Evolutionary conservation across 1,140 invertebrate species (phyloP), one percentile per base, ranked within the genome.

Genomic region (Yoshiicerus persimilis): DNA sequence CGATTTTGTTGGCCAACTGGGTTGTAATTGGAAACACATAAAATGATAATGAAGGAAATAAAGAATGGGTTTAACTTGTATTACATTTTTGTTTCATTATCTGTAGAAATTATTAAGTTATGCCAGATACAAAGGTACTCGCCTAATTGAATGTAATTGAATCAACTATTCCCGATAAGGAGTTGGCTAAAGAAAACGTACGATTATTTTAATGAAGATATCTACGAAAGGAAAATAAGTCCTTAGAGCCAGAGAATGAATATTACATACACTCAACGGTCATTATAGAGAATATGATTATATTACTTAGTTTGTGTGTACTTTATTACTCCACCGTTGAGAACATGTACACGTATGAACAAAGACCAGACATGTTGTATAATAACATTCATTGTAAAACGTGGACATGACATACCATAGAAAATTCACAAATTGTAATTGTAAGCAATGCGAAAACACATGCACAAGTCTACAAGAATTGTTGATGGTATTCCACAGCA

Each of bases 141-240:
- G 32, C 8, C 20, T 70, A 70, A 80, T 80, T 80, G 30, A 36
- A 80, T 38, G 34, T 80, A 80, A 80, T 80, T 80, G 75, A 80
- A 80, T 80, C 34, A 38, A 80, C 6, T 80, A 32, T 80, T 80
- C 75, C 75, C 16, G n/a, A 80, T 38, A 80, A 34, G 75, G 75
- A 34, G 32, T 34, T 38, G 32, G 30, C 34, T 32, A 66, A 10
- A 66, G 1, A 66, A n/a, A 66, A 4, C 13, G 20, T 16, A 13
- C 75, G 30, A 80, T 80, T 38, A 80, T 80, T 80, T 80, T 80
- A 80, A 80, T 80, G 75, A 80, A 80, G 75, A 80, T 80, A 80
- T 80, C 75, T 80, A 36, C 4, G 75, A 80, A 80, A 80, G 75
- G 75, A 80, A 80, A 80, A 80, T 32, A 38, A 34, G 20, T 80